phyloP scores from a whole-genome alignment of 2,888 invertebrate species.

The Drosophila tanythrix region DNA sequence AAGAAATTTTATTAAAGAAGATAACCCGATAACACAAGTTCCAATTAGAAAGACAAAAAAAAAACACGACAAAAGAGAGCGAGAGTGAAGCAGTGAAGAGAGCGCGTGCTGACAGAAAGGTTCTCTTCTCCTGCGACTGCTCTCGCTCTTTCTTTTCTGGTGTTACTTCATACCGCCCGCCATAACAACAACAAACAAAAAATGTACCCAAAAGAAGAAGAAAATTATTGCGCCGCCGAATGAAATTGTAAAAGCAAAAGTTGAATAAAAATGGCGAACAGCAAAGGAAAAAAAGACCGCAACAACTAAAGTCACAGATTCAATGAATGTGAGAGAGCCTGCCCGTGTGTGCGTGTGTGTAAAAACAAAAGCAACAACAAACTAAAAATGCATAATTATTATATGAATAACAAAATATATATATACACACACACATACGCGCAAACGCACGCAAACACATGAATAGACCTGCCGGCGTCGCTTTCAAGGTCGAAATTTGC shows the following conservation, averaged over 20 bases:
- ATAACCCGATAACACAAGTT: slow-evolving; percentile 16
- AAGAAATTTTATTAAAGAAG: slow-evolving; percentile 35
- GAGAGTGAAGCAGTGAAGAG: background rate
- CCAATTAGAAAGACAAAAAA: slow-evolving; percentile 4
- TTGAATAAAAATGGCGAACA: slow-evolving; percentile 66
- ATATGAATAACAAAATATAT: slow-evolving; percentile 39
- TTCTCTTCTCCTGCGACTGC: slow-evolving; percentile 9
- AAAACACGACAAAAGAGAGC: slow-evolving; percentile 8
- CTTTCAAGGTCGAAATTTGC: slow-evolving; percentile 52
- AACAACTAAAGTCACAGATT: slow-evolving; percentile 27
- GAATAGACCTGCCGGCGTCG: slow-evolving; percentile 44
- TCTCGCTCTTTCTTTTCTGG: slow-evolving; percentile 25
- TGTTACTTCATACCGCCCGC: slow-evolving; percentile 64
- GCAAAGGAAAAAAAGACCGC: slow-evolving; percentile 25
- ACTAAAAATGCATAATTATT: slow-evolving; percentile 57
- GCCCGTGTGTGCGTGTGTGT: slow-evolving; percentile 7
- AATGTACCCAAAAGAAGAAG: slow-evolving; percentile 60
- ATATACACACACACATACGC: slow-evolving; percentile 5
- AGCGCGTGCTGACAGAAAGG: background rate
- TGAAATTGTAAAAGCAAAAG: slow-evolving; percentile 75
- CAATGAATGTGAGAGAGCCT: slow-evolving; percentile 3
- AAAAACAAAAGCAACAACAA: slow-evolving; percentile 46
- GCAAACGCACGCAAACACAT: background rate
- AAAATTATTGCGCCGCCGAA: slow-evolving; percentile 78
- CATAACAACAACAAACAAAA: slow-evolving; percentile 49